Evolutionary conservation across 2,888 invertebrate species (phyloP), one percentile per base, ranked within the genome.

Genomic region (Pherbina coryleti): DNA sequence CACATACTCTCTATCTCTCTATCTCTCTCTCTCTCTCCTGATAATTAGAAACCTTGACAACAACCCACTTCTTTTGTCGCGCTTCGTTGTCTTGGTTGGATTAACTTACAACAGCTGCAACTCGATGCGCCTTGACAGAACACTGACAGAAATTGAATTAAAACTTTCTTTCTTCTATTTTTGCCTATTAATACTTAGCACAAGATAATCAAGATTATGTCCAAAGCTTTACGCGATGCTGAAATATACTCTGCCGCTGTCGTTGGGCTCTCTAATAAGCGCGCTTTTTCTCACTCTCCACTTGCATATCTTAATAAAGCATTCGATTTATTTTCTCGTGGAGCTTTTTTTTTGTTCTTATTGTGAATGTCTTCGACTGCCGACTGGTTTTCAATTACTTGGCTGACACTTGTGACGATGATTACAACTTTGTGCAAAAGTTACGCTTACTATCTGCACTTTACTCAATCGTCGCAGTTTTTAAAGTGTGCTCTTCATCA

Each of bases 61-160:
- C 37, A 37, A 8, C 37, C 37, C 37, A 4, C 37, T 8, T 11
- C 44, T 44, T 44, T 1, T 44, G n/a, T n/a, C n/a, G n/a, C 11
- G 3, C 44, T 44, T 44, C 44, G 11, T 44, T 44, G 14, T 44
- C 44, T 44, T 44, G 44, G 1, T 11, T 44, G 44, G 28, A 60
- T 9, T 17, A 60, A 28, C 60, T 25, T 60, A n/a, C n/a, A 53
- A 34, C 70, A 55, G 19, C 22, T 28, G 31, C 55, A 71, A 71
- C 19, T 22, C 60, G 60, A n/a, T 31, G 22, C n/a, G 72, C 77
- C 72, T 77, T 72, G 77, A 55, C 55, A 71, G n/a, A n/a, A 64
- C 62, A 71, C 44, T 72, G 71, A 72, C 66, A 72, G 60, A 31
- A 77, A 77, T 71, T 66, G 62, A 77, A 77, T 77, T 77, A 77